Percentiles rank a stretch among this genome's conserved stretches.
Evolutionary conservation across 2,888 invertebrate species (phyloP).

Genomic region (Sminthurides aquaticus): DNA sequence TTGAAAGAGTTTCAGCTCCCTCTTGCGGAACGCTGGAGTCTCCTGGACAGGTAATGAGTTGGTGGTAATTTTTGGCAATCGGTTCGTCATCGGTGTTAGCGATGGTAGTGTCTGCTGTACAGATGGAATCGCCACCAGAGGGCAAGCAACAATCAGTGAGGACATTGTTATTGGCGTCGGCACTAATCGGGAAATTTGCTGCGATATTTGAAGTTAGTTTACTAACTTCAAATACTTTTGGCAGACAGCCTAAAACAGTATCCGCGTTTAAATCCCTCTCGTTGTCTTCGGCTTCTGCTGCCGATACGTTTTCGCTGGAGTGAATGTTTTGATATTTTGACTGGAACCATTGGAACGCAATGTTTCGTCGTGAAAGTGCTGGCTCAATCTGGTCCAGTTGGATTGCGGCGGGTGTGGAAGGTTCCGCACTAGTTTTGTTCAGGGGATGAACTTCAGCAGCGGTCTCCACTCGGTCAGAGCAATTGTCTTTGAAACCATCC

Average conservation of each 20-base stretch:
- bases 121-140: too few relatives aligned
- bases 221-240: too few relatives aligned
- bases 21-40: neutral
- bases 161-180: too few relatives aligned
- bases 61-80: neutral
- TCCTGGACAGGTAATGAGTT: neutral
- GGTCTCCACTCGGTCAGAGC: too few relatives aligned
- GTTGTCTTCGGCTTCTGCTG: too few relatives aligned
- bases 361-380: neutral
- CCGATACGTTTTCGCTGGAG: too few relatives aligned
- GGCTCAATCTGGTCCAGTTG: neutral
- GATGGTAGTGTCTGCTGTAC: neutral
- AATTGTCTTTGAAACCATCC: neutral
- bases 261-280: too few relatives aligned
- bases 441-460: neutral
- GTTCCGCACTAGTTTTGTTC: neutral
- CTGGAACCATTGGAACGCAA: neutral
- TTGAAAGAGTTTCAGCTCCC: neutral
- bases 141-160: too few relatives aligned
- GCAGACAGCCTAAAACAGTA: too few relatives aligned
- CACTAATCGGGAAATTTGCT: too few relatives aligned
- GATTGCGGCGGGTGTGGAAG: neutral
- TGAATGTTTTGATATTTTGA: too few relatives aligned
- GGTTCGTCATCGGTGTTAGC: neutral
- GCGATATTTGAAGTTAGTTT: too few relatives aligned